Percentiles rank a stretch among this genome's conserved stretches.
phyloP scores from a whole-genome alignment of 1,140 invertebrate genomes.

The Tribolium madens region DNA sequence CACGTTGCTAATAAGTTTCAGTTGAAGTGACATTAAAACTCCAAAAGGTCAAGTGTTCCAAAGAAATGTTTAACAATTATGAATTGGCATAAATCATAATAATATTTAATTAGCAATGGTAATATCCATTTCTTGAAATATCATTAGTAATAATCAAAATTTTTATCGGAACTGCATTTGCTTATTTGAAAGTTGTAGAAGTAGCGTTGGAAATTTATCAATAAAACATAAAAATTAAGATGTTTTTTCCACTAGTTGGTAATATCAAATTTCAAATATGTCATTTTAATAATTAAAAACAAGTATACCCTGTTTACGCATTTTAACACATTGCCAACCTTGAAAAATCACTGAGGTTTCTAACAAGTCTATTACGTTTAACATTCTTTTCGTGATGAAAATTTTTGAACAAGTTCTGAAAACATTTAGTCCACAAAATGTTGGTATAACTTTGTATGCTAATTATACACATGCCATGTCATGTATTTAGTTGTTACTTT shows the following conservation, averaged over 20 bases:
- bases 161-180: neutral
- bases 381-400: neutral
- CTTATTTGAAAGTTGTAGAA: neutral
- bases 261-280: neutral
- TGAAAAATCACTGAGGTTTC: neutral
- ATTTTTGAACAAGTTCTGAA: slow-evolving; percentile 40
- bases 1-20: neutral
- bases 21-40: neutral
- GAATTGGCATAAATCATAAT: neutral
- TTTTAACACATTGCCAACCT: neutral
- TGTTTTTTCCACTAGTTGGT: neutral
- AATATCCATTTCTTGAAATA: neutral
- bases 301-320: neutral
- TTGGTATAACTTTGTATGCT: slow-evolving; percentile 63
- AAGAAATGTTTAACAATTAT: neutral
- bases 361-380: neutral
- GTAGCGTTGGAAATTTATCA: neutral
- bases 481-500: slow-evolving; percentile 63
- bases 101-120: neutral
- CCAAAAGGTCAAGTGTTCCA: neutral
- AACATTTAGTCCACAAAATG: slow-evolving; percentile 52
- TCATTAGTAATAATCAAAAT: neutral
- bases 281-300: neutral
- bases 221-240: neutral
- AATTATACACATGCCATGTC: slow-evolving; percentile 64